Conservation (phyloP, 2,797 vertebrate genomes). For the Sebastiscus albofasciatus region DNA sequence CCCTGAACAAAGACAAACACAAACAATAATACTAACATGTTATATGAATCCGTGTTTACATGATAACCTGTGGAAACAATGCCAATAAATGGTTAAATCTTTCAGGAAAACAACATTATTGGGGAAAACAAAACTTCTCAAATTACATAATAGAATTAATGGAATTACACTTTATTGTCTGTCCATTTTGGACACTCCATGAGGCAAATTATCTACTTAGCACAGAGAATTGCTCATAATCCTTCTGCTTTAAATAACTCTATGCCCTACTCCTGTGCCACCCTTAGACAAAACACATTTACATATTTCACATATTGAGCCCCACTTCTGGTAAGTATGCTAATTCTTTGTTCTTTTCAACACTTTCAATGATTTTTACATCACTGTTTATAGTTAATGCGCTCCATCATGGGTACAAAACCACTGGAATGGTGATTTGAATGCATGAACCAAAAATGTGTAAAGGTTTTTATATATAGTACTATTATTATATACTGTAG, state of each 20-base stretch:
- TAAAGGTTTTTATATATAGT: neutral
- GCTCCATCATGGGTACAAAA: neutral
- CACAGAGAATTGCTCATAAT: neutral
- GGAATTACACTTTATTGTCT: neutral
- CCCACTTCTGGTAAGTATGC: neutral
- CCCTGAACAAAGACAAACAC: slow-evolving; percentile 81
- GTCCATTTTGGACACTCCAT: neutral
- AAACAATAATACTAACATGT: neutral
- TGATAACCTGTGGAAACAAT: neutral
- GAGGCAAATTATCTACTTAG: neutral
- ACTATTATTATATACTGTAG: neutral
- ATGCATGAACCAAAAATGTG: neutral
- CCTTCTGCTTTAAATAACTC: neutral
- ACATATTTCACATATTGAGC: neutral
- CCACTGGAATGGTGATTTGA: neutral
- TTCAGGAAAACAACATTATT: neutral
- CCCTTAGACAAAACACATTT: neutral
- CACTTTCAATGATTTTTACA: neutral
- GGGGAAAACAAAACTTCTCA: neutral
- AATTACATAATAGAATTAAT: neutral
- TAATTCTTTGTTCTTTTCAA: neutral
- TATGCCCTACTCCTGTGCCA: neutral
- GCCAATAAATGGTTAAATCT: neutral
- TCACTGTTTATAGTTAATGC: neutral
- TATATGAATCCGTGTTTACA: neutral